Percentiles rank a stretch among this genome's conserved stretches.
These are phyloP conservation scores for Sciurus carolinensis DNA, from an alignment of 2,797 vertebrate genomes.

Conservation along the genomic window DNA sequence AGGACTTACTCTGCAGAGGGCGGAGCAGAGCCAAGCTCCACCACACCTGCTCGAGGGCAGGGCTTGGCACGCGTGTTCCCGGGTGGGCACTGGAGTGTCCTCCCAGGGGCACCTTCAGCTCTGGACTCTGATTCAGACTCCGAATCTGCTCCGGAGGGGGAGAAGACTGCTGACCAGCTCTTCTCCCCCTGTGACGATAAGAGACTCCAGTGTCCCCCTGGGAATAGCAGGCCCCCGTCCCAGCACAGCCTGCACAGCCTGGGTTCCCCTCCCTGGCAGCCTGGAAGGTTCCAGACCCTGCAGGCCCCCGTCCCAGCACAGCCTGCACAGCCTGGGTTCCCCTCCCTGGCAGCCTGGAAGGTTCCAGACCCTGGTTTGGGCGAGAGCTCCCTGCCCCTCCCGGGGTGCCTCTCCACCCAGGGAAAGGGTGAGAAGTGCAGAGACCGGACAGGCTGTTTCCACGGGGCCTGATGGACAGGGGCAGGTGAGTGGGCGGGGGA, in stretches of 20 bases:
- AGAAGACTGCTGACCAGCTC: too few species aligned
- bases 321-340: background rate
- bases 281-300: slow-evolving; percentile 18
- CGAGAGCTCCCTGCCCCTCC: background rate
- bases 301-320: background rate
- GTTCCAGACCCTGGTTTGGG: background rate
- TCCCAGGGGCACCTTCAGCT: too few species aligned
- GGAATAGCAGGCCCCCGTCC: background rate
- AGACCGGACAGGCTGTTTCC: slow-evolving; percentile 85
- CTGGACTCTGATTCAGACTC: background rate
- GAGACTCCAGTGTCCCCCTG: too few species aligned
- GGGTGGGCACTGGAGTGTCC: background rate
- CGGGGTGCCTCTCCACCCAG: background rate
- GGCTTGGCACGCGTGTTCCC: too few species aligned
- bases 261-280: too few species aligned
- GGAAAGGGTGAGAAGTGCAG: slow-evolving; percentile 46
- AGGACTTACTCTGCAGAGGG: background rate
- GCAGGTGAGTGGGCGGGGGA: slow-evolving; percentile 88
- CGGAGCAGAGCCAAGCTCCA: background rate
- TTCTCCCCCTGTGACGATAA: too few species aligned
- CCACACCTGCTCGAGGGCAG: background rate
- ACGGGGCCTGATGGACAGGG: slow-evolving; percentile 85
- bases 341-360: background rate
- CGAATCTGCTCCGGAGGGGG: too few species aligned
- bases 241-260: too few species aligned